Base-by-base conservation (phyloP, 2,888 invertebrate species). In the Lasioglossum lativentre region DNA sequence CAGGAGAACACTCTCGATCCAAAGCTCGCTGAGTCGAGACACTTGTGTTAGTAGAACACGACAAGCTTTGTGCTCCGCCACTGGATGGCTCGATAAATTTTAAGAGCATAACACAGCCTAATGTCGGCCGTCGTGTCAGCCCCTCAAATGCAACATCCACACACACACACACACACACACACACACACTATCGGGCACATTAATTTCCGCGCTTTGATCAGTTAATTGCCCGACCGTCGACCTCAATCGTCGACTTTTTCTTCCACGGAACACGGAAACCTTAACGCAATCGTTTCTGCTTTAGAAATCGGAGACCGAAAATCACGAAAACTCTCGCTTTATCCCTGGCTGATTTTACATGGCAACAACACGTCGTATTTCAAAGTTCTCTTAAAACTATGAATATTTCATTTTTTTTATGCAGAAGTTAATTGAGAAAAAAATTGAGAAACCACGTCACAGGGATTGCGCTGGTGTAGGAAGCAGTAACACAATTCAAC, bases 51-150 rank as follows among this genome's bases (percentile, higher is more conserved):
- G 74, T 52, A 73, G 42, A 68, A 78, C 70, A 34, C 42, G 78
- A 70, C 81, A 40, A 45, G 77, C 83, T 81, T 81, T 77, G 81
- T 84, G 45, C 81, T 40, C 40, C 40, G 80, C 38, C 68, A 34
- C 27, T 30, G 63, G 80, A 80, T 68, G 63, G 59, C 42, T 74
- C 83, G 77, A 77, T 84, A 73, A 75, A 80, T 77, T 77, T 74
- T 74, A 52, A 77, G 68, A 84, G 80, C 77, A 56, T 52, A 66
- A 77, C 68, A 23, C 73, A 45, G 27, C 45, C 56, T 38, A 42
- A 47, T 45, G 47, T 40, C 75, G 56, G 30, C 30, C 30, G n/a
- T 30, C 30, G 38, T 78, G 34, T 78, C 71, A 68, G 42, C n/a
- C 45, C 52, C 52, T 34, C 66, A 34, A 75, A 27, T 75, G 45